Evolutionary conservation across 2,113 vertebrate species (phyloP).

Genomic region (Arothron firmamentum): DNA sequence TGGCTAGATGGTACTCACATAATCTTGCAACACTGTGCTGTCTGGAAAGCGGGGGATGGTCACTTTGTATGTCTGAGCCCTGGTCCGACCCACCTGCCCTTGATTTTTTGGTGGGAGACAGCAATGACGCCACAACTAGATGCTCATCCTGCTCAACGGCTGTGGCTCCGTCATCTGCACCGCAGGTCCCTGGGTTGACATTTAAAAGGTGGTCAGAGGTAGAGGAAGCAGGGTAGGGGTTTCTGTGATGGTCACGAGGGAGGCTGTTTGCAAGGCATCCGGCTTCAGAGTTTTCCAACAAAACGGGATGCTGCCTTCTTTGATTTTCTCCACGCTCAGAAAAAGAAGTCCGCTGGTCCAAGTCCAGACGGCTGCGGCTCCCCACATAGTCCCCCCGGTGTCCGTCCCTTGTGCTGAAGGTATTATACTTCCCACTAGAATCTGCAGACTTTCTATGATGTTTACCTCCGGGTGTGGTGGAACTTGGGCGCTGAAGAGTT

Average conservation of each 20-base stretch:
- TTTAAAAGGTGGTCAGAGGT: constrained; percentile 66
- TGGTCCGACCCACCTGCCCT: constrained; percentile 45
- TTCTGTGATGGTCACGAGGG: constrained; percentile 63
- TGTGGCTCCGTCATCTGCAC: constrained; percentile 56
- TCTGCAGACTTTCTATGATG: constrained; percentile 81
- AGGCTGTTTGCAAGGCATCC: constrained; percentile 73
- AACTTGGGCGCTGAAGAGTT: constrained; percentile 80
- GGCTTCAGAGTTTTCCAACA: constrained; percentile 46
- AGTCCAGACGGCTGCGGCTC: constrained; percentile 74
- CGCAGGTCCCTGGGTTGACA: constrained; percentile 29
- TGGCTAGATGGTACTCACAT: constrained; percentile 92
- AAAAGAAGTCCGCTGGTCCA: constrained; percentile 89
- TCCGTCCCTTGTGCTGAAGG: constrained; percentile 83
- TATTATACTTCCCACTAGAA: constrained; percentile 81
- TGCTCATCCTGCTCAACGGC: constrained; percentile 78
- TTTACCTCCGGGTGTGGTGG: constrained; percentile 66
- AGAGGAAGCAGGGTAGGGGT: constrained; percentile 67
- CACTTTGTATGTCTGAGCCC: constrained; percentile 71
- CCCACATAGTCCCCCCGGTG: constrained; percentile 66
- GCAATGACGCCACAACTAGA: constrained; percentile 73
- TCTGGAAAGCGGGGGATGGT: constrained; percentile 78
- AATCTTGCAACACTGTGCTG: constrained; percentile 84
- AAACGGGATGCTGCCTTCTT: constrained; percentile 73
- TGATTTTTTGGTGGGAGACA: constrained; percentile 81
- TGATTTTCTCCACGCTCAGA: constrained; percentile 77